Conservation (phyloP, 2,113 vertebrate genomes). For the Cheilinus undulatus region DNA sequence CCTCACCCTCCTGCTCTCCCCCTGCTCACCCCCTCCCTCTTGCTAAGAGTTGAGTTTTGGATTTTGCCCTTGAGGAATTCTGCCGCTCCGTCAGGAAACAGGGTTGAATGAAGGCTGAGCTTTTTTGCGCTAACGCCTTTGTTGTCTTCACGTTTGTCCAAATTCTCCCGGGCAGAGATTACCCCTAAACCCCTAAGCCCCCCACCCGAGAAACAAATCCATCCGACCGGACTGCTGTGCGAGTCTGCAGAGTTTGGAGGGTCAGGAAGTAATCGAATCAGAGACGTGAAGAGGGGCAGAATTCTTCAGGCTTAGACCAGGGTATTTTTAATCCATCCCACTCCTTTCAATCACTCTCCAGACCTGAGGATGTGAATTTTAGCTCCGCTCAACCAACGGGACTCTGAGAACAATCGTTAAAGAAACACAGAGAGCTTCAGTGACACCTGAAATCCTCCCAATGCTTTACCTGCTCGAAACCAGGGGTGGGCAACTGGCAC, state of each 20-base stretch:
- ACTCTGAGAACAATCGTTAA: constrained; percentile 34
- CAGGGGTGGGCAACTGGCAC: no score
- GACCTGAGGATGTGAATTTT: constrained; percentile 45
- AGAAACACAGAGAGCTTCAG: constrained; percentile 79
- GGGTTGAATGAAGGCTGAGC: constrained; percentile 68
- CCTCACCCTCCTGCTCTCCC: not conserved
- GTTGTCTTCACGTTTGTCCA: constrained; percentile 62
- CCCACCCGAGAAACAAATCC: constrained; percentile 19
- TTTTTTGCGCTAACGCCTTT: constrained; percentile 57
- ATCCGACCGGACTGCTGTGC: constrained; percentile 26
- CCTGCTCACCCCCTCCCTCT: not conserved
- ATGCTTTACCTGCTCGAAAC: not conserved
- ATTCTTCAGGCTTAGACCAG: constrained; percentile 54
- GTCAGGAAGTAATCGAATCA: constrained; percentile 6
- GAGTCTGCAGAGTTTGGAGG: constrained; percentile 10
- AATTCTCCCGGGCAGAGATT: constrained; percentile 56
- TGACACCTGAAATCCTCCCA: constrained; percentile 78
- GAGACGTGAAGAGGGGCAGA: constrained; percentile 47
- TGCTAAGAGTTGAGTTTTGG: constrained; percentile 34
- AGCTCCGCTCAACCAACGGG: not conserved
- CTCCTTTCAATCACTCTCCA: constrained; percentile 44
- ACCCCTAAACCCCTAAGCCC: constrained; percentile 2
- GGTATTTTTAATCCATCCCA: constrained; percentile 53
- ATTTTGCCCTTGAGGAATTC: constrained; percentile 54
- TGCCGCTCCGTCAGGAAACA: constrained; percentile 69